A percentile compares a stretch with the other conserved stretches of the same genome.
phyloP scores from a whole-genome alignment of 2,113 vertebrate genomes.

The Rhinichthys klamathensis region DNA sequence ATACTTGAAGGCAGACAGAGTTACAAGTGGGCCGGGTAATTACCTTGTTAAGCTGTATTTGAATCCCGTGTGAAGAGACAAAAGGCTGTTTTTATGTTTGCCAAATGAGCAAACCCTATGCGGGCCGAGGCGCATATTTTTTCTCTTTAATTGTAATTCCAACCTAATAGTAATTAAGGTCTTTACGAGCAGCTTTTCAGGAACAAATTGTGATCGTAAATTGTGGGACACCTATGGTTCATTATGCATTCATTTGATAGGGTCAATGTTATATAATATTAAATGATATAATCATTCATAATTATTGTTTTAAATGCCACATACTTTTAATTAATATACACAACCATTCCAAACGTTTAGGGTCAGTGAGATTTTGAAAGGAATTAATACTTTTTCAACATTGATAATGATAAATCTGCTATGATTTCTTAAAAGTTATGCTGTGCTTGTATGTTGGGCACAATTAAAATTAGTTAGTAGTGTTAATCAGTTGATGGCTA shows the following conservation, averaged over 20 bases:
- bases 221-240: neutral
- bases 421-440: neutral
- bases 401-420: neutral
- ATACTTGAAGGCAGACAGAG: constrained; percentile 10
- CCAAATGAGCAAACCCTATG: constrained; percentile 37
- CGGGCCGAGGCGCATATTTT: neutral
- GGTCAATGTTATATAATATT: constrained; percentile 2
- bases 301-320: neutral
- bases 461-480: neutral
- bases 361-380: neutral
- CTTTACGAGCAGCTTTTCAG: neutral
- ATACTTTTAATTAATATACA: neutral
- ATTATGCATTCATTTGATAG: neutral
- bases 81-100: constrained; percentile 28
- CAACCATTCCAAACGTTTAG: neutral
- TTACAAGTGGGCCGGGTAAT: constrained; percentile 11
- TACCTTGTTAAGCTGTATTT: constrained; percentile 30
- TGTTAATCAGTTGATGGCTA: neutral
- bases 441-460: neutral
- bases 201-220: neutral
- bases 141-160: neutral
- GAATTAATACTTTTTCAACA: neutral
- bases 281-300: neutral
- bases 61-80: constrained; percentile 16
- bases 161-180: constrained; percentile 9